Evolutionary conservation across 2,888 invertebrate species (phyloP).

Genomic region (Cactoblastis cactorum): DNA sequence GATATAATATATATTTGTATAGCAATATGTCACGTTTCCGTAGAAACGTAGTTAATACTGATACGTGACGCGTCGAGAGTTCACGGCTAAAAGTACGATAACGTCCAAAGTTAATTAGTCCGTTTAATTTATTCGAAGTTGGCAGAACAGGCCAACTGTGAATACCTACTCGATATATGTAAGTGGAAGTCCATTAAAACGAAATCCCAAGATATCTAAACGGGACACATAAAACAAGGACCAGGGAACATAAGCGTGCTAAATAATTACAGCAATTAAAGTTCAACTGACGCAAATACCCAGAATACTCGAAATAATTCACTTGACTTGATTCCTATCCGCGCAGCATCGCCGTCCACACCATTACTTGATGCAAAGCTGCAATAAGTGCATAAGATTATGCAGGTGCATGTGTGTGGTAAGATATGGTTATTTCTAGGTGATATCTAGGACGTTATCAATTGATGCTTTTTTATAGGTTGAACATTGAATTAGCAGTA

Average conservation of each 20-base stretch:
- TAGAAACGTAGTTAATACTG: too few species aligned
- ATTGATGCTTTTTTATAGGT: not conserved
- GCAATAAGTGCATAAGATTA: constrained; percentile 7
- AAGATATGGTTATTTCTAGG: not conserved
- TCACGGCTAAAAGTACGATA: too few species aligned
- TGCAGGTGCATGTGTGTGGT: constrained; percentile 1
- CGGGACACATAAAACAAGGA: constrained; percentile 9
- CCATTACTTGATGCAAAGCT: constrained; percentile 6
- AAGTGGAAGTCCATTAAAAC: not conserved
- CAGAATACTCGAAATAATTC: constrained; percentile 2
- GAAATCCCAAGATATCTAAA: not conserved
- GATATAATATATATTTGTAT: too few species aligned
- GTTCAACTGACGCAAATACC: not conserved
- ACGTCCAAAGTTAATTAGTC: too few species aligned
- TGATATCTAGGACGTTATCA: not conserved
- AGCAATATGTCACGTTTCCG: too few species aligned
- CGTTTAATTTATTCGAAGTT: too few species aligned
- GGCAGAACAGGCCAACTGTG: too few species aligned
- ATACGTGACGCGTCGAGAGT: too few species aligned
- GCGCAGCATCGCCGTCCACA: not conserved
- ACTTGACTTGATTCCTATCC: not conserved
- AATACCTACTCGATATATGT: not conserved
- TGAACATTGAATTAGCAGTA: not conserved
- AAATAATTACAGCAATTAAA: constrained; percentile 8
- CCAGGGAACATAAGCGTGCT: not conserved